phyloP scores from a whole-genome alignment of 2,797 vertebrate genomes.

The Orientallactaga sibirica region DNA sequence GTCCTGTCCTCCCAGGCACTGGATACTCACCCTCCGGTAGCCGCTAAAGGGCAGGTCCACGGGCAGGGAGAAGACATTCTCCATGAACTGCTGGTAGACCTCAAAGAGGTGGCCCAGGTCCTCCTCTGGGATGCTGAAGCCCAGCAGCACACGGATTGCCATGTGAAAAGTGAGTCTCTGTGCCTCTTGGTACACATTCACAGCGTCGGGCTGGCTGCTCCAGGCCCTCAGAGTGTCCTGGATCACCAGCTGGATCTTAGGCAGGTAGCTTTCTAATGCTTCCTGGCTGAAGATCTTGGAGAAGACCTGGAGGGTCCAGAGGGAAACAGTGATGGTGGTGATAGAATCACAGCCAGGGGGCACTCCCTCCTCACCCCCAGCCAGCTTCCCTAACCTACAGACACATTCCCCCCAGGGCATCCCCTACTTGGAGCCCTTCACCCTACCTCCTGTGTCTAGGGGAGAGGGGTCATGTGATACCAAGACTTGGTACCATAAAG shows the following conservation, averaged over 20 bases:
- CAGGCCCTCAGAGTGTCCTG: conserved; percentile 96
- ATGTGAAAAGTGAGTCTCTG: conserved; percentile 97
- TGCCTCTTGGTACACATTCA: conserved; percentile 96
- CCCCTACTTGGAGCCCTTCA: background rate
- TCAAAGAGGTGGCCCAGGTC: conserved; percentile 94
- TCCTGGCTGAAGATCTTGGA: conserved; percentile 99
- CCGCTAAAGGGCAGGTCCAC: conserved; percentile 97
- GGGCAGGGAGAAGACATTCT: conserved; percentile 98
- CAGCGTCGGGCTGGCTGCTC: conserved; percentile 95
- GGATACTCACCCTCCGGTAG: conserved; percentile 93
- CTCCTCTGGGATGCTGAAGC: conserved; percentile 95
- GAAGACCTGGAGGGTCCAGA: conserved; percentile 90
- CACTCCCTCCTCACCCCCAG: background rate
- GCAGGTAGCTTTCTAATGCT: conserved; percentile 96
- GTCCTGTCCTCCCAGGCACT: background rate
- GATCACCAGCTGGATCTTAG: conserved; percentile 98
- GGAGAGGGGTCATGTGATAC: background rate
- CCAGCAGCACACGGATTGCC: conserved; percentile 96
- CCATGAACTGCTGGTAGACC: conserved; percentile 97
- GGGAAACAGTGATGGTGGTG: background rate
- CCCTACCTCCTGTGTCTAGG: background rate
- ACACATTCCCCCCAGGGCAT: background rate
- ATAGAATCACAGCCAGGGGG: background rate
- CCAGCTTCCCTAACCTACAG: conserved; percentile 58
- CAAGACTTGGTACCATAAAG: background rate